phyloP scores from a whole-genome alignment of 2,888 invertebrate species.

The Boloria euphrosyne region DNA sequence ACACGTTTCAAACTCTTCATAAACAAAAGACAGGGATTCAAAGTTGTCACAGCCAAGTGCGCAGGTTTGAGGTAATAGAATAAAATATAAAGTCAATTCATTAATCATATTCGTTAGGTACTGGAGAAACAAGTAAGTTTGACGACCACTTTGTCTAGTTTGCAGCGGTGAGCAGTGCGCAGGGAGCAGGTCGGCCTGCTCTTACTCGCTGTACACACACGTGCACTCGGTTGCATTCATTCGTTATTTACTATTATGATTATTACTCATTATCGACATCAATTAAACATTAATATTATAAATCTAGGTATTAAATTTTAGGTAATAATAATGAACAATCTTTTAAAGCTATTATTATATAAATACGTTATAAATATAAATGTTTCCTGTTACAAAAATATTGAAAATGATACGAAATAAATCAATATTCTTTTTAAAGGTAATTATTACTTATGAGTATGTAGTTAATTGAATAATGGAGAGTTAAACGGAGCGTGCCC shows the following conservation, averaged over 20 bases:
- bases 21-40: constrained; percentile 79
- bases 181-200: constrained; percentile 35
- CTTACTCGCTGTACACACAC: constrained; percentile 57
- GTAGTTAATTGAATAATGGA: constrained; percentile 82
- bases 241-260: constrained; percentile 75
- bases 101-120: constrained; percentile 81
- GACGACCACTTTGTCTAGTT: constrained; percentile 70
- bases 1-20: constrained; percentile 73
- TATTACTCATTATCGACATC: constrained; percentile 80
- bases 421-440: constrained; percentile 82
- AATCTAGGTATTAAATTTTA: constrained; percentile 82
- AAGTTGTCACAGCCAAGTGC: constrained; percentile 75
- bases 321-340: constrained; percentile 83
- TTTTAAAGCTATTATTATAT: constrained; percentile 84
- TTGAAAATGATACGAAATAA: constrained; percentile 82
- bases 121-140: constrained; percentile 57
- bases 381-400: constrained; percentile 84
- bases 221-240: constrained; percentile 76
- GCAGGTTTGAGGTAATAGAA: constrained; percentile 80
- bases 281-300: constrained; percentile 82
- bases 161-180: constrained; percentile 53
- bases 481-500: constrained; percentile 74
- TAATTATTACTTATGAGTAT: constrained; percentile 81
- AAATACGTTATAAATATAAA: constrained; percentile 84
- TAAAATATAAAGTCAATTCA: constrained; percentile 82